Evolutionary conservation across 1,140 invertebrate genomes (phyloP).

Genomic region (Cyrtorhinus lividipennis): DNA sequence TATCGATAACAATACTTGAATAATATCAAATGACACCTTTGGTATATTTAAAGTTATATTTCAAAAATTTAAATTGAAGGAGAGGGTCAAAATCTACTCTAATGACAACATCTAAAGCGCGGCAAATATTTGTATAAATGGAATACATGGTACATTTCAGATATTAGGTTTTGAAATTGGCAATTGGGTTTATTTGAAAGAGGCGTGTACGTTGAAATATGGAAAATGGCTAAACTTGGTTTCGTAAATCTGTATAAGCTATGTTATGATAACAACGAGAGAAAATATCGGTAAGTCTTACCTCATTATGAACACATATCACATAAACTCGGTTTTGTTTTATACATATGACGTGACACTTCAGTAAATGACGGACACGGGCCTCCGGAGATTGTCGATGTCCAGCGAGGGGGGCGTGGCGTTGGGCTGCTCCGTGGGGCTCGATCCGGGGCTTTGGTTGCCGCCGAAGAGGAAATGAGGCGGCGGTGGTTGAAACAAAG

Average conservation of each 20-base stretch:
- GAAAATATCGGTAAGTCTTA: no score
- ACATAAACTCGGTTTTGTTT: not conserved
- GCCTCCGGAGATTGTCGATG: constrained; percentile 25
- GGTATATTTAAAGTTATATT: not conserved
- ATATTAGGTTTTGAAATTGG: no score
- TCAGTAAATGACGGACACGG: constrained; percentile 27
- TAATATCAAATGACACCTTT: not conserved
- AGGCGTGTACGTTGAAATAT: not conserved
- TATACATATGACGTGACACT: constrained; percentile 9
- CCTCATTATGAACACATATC: constrained; percentile 10
- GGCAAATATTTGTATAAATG: no score
- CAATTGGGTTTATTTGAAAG: not conserved
- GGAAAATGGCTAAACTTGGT: no score
- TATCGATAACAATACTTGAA: not conserved
- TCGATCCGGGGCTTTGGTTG: constrained; percentile 22
- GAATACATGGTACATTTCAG: no score
- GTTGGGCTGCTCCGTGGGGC: constrained; percentile 18
- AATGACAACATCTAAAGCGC: not conserved
- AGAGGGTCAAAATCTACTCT: not conserved
- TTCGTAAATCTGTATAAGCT: no score
- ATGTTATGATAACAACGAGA: no score
- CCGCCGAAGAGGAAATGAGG: constrained; percentile 23
- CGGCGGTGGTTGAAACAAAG: constrained; percentile 22
- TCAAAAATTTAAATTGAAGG: not conserved
- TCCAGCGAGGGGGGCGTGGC: constrained; percentile 20